phyloP scores from a whole-genome alignment of 53 echinoderm and acorn worm genomes.

The Luidia sarsii region DNA sequence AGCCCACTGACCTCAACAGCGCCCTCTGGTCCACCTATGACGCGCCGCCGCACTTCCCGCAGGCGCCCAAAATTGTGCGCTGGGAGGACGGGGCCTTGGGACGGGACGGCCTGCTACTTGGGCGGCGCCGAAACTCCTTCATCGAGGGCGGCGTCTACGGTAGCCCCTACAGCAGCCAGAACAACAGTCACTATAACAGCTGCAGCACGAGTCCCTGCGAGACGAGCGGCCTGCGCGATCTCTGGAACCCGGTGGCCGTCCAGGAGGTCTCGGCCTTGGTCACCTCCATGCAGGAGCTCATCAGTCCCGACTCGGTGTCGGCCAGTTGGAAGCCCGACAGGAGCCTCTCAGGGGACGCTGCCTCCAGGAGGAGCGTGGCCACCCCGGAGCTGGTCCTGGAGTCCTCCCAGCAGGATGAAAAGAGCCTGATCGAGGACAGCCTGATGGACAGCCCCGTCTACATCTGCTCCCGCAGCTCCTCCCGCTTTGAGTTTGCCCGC shows the following conservation, averaged over 20 bases:
- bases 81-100: constrained; percentile 75
- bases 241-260: constrained; percentile 77
- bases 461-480: constrained; percentile 92
- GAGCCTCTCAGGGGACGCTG: constrained; percentile 17
- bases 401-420: constrained; percentile 71
- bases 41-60: constrained; percentile 57
- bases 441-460: constrained; percentile 93
- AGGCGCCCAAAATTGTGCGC: constrained; percentile 93
- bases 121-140: constrained; percentile 65
- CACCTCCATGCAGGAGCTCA: constrained; percentile 54
- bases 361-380: constrained; percentile 15
- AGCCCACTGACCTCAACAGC: constrained; percentile 81
- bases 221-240: constrained; percentile 81
- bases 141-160: constrained; percentile 99
- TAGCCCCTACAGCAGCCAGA: constrained; percentile 93
- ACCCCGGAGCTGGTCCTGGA: constrained; percentile 46
- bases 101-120: constrained; percentile 60
- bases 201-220: constrained; percentile 94
- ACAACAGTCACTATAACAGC: constrained; percentile 98
- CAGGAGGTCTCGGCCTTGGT: constrained; percentile 56
- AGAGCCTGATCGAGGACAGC: constrained; percentile 93
- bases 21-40: constrained; percentile 99
- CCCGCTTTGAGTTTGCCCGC: constrained; percentile 96
- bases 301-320: constrained; percentile 50
- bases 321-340: constrained; percentile 14